Conservation (phyloP, 2,888 invertebrate genomes). For the Aelia acuminata region DNA sequence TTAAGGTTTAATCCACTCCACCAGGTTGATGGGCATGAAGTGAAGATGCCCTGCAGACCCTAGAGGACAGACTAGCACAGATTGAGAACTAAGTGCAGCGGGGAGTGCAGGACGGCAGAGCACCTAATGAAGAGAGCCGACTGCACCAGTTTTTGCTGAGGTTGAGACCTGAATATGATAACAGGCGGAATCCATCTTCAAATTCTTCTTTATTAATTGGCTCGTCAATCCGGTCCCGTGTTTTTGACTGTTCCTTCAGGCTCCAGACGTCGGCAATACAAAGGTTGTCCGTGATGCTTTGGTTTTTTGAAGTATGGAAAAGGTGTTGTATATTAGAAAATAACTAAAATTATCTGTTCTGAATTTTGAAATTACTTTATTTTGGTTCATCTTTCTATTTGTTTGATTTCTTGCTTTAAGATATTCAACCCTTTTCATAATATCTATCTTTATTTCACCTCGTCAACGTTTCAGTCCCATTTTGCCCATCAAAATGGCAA, state of each 20-base stretch:
- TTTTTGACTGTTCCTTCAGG: constrained; percentile 6
- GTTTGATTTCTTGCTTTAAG: too few relatives aligned
- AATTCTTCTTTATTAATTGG: constrained; percentile 21
- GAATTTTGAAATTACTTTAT: too few relatives aligned
- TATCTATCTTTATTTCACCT: too few relatives aligned
- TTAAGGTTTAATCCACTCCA: too few relatives aligned
- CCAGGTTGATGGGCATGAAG: too few relatives aligned
- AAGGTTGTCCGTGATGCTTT: neutral
- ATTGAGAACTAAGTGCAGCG: neutral
- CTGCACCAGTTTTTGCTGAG: constrained; percentile 27
- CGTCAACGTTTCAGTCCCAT: too few relatives aligned
- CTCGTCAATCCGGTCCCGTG: constrained; percentile 1
- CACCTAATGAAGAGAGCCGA: too few relatives aligned
- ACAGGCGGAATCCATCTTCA: neutral
- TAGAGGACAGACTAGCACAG: neutral
- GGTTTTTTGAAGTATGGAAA: neutral
- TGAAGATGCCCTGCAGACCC: neutral
- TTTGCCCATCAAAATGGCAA: too few relatives aligned
- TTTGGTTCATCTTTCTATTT: too few relatives aligned
- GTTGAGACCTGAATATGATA: constrained; percentile 12
- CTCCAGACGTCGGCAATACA: neutral
- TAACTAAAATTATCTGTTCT: too few relatives aligned
- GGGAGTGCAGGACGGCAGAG: neutral
- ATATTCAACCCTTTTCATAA: too few relatives aligned
- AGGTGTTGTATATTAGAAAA: too few relatives aligned